Evolutionary conservation across 2,888 invertebrate genomes (phyloP).

Genomic region (Conomelus anceps): DNA sequence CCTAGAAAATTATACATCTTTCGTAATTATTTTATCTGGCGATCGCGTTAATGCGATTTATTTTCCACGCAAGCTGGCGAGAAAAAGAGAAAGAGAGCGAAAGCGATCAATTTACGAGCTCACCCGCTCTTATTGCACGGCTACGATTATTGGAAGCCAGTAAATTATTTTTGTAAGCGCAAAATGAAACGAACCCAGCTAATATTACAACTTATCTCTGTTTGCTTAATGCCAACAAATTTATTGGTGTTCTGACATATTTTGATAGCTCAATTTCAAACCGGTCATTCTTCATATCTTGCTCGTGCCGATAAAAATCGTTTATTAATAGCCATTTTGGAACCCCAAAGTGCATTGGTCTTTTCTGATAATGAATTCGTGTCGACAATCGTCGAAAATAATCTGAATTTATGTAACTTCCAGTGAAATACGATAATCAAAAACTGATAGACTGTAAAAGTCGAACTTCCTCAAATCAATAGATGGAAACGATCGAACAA

Average conservation of each 20-base stretch:
- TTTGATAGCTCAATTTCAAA: background rate
- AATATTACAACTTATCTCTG: background rate
- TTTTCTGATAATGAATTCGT: background rate
- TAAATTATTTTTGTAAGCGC: background rate
- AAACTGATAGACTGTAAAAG: background rate
- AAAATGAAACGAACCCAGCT: background rate
- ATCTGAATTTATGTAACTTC: background rate
- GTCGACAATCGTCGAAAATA: background rate
- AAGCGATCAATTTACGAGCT: background rate
- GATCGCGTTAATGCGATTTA: background rate
- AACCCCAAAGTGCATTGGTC: background rate
- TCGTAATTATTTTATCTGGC: background rate
- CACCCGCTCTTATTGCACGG: background rate
- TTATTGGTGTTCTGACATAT: background rate
- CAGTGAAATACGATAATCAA: background rate
- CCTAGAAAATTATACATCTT: background rate
- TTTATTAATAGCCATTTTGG: background rate
- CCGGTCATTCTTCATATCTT: background rate
- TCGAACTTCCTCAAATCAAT: background rate
- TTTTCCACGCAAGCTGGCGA: background rate
- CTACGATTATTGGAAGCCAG: background rate
- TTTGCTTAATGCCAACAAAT: background rate
- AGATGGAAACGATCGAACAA: background rate
- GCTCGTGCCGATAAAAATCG: background rate
- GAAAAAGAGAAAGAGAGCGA: background rate